These are phyloP conservation scores for Ataeniobius toweri DNA, from an alignment of 2,797 vertebrate genomes.

Conservation along the genomic window DNA sequence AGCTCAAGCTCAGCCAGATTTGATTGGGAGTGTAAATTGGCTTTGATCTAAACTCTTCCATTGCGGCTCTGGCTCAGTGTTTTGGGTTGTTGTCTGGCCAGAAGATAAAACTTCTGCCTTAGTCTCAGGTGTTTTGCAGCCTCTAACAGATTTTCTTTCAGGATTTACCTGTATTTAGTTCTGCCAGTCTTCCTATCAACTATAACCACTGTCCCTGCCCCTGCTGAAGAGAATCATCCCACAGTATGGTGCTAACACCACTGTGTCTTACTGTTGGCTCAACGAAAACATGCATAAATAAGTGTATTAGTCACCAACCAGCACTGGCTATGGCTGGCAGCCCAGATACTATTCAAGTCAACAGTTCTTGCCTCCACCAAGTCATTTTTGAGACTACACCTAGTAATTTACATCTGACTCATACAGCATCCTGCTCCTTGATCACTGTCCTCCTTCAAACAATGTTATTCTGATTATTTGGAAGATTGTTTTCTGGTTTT, in stretches of 20 bases:
- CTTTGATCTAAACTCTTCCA: neutral
- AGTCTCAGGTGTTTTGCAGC: neutral
- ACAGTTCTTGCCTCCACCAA: neutral
- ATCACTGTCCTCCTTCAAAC: neutral
- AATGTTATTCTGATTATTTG: neutral
- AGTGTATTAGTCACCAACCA: slow-evolving; percentile 2
- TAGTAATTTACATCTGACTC: slow-evolving; percentile 4
- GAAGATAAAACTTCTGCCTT: neutral
- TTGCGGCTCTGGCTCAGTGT: neutral
- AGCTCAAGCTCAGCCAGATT: neutral
- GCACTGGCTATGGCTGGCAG: neutral
- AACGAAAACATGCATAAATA: neutral
- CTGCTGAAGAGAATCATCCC: too few species aligned
- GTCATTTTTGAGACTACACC: neutral
- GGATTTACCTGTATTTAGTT: neutral
- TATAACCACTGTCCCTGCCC: neutral
- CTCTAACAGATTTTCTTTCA: neutral
- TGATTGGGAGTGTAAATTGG: neutral
- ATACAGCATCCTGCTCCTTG: neutral
- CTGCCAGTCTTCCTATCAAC: neutral
- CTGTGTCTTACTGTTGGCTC: neutral
- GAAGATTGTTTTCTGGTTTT: neutral
- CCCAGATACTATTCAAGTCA: slow-evolving; percentile 5
- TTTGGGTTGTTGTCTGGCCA: neutral
- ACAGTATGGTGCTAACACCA: neutral